These are phyloP conservation scores for Clarias platycephalus DNA, from an alignment of 2,797 vertebrate genomes.

Conservation along the genomic window DNA sequence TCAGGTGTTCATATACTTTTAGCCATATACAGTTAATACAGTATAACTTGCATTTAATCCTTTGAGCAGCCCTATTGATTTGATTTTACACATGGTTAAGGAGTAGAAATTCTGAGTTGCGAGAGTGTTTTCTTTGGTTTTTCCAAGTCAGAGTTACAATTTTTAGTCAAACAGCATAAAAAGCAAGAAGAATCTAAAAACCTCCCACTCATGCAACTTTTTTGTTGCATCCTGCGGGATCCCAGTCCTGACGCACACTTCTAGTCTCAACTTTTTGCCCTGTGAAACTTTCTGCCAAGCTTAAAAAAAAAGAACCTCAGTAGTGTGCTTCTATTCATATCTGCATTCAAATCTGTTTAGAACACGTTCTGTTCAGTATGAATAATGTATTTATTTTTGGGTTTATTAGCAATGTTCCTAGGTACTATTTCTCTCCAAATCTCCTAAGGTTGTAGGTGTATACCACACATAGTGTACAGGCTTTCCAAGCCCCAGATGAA, in stretches of 20 bases:
- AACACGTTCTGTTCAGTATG: constrained; percentile 1
- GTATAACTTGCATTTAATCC: neutral
- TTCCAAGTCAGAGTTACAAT: neutral
- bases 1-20: neutral
- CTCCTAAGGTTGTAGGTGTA: neutral
- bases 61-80: neutral
- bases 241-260: neutral
- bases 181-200: neutral
- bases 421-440: constrained; percentile 5
- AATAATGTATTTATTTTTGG: constrained; percentile 17
- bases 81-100: neutral
- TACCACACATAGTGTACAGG: neutral
- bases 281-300: neutral
- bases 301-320: neutral
- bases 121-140: neutral
- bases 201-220: neutral
- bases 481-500: neutral
- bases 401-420: neutral
- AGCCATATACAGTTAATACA: neutral
- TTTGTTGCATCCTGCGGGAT: constrained; percentile 8
- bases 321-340: neutral
- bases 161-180: neutral
- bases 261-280: neutral
- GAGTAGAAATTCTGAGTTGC: neutral
- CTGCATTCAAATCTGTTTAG: constrained; percentile 12